Evolutionary conservation across 2,113 vertebrate species (phyloP).

Genomic region (Lophura nycthemera): DNA sequence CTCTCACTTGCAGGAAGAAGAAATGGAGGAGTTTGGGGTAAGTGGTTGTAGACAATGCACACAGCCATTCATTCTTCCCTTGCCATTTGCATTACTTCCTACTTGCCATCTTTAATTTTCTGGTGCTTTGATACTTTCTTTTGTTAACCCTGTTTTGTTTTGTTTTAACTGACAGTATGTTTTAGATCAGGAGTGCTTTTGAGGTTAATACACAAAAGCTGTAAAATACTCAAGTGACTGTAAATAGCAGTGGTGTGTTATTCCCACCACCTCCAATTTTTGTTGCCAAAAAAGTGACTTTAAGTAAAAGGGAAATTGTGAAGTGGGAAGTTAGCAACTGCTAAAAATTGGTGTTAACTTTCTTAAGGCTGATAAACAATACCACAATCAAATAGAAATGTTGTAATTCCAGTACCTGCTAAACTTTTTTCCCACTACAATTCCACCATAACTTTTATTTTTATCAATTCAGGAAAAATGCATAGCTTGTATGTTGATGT

Average conservation of each 20-base stretch:
- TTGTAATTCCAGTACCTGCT: background rate
- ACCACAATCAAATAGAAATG: background rate
- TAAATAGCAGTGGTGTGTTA: background rate
- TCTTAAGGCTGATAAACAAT: background rate
- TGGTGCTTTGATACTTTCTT: constrained; percentile 64
- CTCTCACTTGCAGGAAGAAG: constrained; percentile 98
- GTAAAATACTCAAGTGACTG: constrained; percentile 38
- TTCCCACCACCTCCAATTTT: background rate
- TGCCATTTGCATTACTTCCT: constrained; percentile 71
- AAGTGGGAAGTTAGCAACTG: background rate
- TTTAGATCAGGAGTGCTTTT: constrained; percentile 73
- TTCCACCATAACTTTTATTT: constrained; percentile 59
- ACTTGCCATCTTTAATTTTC: constrained; percentile 75
- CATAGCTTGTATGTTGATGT: constrained; percentile 2
- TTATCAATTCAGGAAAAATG: constrained; percentile 67
- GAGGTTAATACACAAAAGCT: constrained; percentile 54
- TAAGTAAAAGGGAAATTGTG: background rate
- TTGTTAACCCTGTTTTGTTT: constrained; percentile 67
- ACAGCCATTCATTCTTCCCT: constrained; percentile 69
- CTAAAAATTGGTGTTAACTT: constrained; percentile 21
- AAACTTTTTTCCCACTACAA: constrained; percentile 66
- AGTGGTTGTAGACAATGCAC: constrained; percentile 83
- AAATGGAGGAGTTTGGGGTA: constrained; percentile 99
- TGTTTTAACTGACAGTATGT: constrained; percentile 69
- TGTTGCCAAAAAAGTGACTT: constrained; percentile 11